These are phyloP conservation scores for Zaprionus capensis DNA, from an alignment of 1,140 invertebrate genomes.

Conservation along the genomic window DNA sequence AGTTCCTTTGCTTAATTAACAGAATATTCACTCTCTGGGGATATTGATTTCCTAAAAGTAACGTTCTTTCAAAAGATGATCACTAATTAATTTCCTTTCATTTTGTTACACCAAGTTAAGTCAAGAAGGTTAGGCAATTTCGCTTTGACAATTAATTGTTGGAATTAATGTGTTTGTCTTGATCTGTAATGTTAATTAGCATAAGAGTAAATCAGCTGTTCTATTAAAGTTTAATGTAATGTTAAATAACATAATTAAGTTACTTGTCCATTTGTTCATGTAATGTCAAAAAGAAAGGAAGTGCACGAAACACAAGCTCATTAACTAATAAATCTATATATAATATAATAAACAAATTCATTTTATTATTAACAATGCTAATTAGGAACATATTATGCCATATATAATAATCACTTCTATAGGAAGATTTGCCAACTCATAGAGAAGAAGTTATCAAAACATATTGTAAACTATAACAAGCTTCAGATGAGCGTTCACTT, in stretches of 20 bases:
- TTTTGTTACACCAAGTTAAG: neutral
- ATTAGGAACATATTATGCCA: neutral
- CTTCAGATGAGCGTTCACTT: slow-evolving; percentile 27
- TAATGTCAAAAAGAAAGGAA: too few relatives aligned
- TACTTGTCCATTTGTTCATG: too few relatives aligned
- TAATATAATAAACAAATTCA: too few relatives aligned
- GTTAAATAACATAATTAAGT: too few relatives aligned
- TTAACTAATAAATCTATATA: too few relatives aligned
- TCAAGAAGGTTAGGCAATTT: neutral
- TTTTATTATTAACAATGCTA: too few relatives aligned
- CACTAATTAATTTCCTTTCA: neutral
- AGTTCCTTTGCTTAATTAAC: slow-evolving; percentile 3
- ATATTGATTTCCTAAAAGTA: neutral
- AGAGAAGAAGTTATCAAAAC: neutral
- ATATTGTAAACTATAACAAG: slow-evolving; percentile 21
- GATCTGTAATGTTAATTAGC: too few relatives aligned
- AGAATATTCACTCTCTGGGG: neutral
- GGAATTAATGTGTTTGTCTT: too few relatives aligned
- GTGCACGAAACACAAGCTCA: too few relatives aligned
- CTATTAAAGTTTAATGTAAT: too few relatives aligned
- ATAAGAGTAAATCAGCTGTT: too few relatives aligned
- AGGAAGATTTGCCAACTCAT: neutral
- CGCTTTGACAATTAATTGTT: neutral
- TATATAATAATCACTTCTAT: neutral
- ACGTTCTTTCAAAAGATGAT: neutral